phyloP scores from a whole-genome alignment of 2,113 vertebrate species.

The Chloroceryle aenea region DNA sequence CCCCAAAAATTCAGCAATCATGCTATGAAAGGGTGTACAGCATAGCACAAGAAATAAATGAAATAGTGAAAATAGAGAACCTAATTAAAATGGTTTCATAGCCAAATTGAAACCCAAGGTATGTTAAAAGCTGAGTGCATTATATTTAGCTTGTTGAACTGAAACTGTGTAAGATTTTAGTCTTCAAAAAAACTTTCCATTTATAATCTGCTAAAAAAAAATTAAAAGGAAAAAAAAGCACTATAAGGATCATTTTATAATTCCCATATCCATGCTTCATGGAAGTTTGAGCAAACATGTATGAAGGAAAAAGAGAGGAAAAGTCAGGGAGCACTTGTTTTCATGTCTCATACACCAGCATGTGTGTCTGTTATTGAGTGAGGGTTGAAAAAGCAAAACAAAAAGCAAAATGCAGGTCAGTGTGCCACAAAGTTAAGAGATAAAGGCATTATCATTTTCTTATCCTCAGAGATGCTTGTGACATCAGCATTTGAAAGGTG shows the following conservation, averaged over 20 bases:
- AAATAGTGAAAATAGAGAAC: neutral
- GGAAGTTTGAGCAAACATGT: neutral
- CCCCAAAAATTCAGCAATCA: neutral
- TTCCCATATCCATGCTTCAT: neutral
- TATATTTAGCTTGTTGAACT: neutral
- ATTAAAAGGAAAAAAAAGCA: neutral
- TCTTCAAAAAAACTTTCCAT: neutral
- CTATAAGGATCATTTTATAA: neutral
- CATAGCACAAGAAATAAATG: neutral
- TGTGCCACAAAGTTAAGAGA: neutral
- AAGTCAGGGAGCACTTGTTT: neutral
- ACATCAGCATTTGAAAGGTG: constrained; percentile 7
- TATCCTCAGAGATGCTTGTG: neutral
- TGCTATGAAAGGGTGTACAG: neutral
- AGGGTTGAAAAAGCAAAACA: neutral
- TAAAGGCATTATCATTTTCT: neutral
- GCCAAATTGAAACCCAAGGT: neutral
- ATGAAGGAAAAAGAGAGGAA: neutral
- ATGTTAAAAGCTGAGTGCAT: neutral
- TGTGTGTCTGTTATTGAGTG: neutral
- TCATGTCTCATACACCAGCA: neutral
- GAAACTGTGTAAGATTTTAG: neutral
- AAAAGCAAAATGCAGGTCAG: neutral
- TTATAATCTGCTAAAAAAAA: neutral
- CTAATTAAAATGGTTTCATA: neutral